Evolutionary conservation across 2,797 vertebrate species (phyloP).

Genomic region (Spondyliosoma cantharus): DNA sequence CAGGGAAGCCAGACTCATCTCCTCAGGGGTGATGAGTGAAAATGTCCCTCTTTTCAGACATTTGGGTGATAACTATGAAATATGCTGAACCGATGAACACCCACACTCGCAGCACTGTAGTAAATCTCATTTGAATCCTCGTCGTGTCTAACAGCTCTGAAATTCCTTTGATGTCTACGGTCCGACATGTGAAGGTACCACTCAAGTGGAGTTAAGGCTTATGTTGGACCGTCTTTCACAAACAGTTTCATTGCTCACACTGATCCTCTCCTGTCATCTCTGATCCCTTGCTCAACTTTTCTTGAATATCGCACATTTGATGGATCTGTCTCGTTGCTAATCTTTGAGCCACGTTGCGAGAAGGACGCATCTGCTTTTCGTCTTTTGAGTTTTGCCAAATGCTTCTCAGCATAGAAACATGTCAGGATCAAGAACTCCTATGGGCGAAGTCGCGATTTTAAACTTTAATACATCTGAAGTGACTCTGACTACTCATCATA

Average conservation of each 20-base stretch:
- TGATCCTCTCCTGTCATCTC: conserved; percentile 57
- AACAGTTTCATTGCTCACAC: conserved; percentile 49
- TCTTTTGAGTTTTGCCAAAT: conserved; percentile 47
- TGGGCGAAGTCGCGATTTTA: conserved; percentile 38
- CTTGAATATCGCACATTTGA: conserved; percentile 31
- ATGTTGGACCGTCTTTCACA: conserved; percentile 47
- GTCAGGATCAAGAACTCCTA: conserved; percentile 31
- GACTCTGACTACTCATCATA: conserved; percentile 29
- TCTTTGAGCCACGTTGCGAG: conserved; percentile 50
- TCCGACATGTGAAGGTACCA: conserved; percentile 48
- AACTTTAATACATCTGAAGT: conserved; percentile 31
- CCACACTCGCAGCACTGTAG: conserved; percentile 51
- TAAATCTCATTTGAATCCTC: conserved; percentile 71
- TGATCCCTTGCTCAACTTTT: conserved; percentile 43
- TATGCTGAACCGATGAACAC: conserved; percentile 64
- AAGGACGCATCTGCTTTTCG: conserved; percentile 56
- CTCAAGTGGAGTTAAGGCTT: conserved; percentile 34
- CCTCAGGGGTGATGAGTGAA: conserved; percentile 29
- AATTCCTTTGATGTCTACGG: conserved; percentile 67
- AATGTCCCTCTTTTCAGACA: conserved; percentile 56
- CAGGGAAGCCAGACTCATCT: conserved; percentile 35
- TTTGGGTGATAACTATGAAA: conserved; percentile 66
- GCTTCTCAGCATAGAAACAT: conserved; percentile 22
- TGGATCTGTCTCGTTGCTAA: conserved; percentile 48
- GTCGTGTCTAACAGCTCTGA: conserved; percentile 40